Evolutionary conservation across 2,797 vertebrate genomes (phyloP).

Genomic region (Yasuhikotakia modesta): DNA sequence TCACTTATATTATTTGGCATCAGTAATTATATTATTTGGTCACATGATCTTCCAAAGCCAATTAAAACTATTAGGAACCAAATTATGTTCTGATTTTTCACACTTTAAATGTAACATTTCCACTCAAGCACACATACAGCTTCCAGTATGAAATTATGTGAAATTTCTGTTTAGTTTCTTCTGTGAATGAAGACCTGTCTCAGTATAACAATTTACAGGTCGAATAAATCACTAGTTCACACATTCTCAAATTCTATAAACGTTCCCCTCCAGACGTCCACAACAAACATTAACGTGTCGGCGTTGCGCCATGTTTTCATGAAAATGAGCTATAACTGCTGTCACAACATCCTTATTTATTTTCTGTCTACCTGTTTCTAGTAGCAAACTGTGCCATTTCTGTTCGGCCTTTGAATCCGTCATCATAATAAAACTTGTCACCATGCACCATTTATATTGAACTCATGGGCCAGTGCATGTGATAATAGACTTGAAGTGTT

Average conservation of each 20-base stretch:
- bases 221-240: conserved; percentile 30
- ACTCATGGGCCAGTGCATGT: neutral
- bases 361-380: conserved; percentile 13
- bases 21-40: neutral
- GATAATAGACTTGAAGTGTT: conserved; percentile 37
- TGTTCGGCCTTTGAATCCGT: neutral
- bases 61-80: neutral
- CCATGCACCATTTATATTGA: conserved; percentile 15
- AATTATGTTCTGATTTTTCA: conserved; percentile 14
- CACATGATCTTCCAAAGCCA: neutral
- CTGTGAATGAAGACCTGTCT: conserved; percentile 20
- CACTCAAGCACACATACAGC: neutral
- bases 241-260: conserved; percentile 24
- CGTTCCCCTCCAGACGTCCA: conserved; percentile 20
- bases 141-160: neutral
- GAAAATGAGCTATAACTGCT: conserved; percentile 36
- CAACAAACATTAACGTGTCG: conserved; percentile 19
- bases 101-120: neutral
- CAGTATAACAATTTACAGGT: conserved; percentile 2
- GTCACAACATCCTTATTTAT: conserved; percentile 49
- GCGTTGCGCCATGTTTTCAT: conserved; percentile 9
- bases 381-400: neutral
- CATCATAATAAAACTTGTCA: conserved; percentile 24
- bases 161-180: conserved; percentile 6
- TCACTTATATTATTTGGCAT: neutral